Evolutionary conservation across 1,140 invertebrate species (phyloP).

Genomic region (Diorhabda sublineata): DNA sequence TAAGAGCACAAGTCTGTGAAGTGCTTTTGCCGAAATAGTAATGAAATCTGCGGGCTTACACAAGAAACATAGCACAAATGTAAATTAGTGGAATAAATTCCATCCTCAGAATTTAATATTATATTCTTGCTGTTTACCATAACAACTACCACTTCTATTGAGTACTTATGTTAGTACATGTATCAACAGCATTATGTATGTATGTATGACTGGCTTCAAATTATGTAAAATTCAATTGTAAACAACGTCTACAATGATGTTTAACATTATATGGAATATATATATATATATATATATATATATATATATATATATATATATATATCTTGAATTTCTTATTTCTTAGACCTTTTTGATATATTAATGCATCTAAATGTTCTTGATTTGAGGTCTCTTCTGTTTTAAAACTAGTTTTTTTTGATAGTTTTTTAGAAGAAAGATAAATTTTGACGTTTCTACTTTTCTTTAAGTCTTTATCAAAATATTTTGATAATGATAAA

Average conservation of each 20-base stretch:
- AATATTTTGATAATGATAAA: no score
- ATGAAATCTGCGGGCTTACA: slow-evolving; percentile 33
- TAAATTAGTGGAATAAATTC: slow-evolving; percentile 35
- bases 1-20: slow-evolving; percentile 5
- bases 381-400: background rate
- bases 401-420: no score
- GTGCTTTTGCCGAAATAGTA: slow-evolving; percentile 30
- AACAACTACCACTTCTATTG: slow-evolving; percentile 23
- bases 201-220: slow-evolving; percentile 9
- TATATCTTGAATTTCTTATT: background rate
- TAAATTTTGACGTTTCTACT: no score
- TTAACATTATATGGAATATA: slow-evolving; percentile 2
- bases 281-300: slow-evolving; percentile 3
- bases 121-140: slow-evolving; percentile 25
- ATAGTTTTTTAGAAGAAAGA: no score
- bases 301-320: slow-evolving; percentile 1
- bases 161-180: slow-evolving; percentile 17
- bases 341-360: no score
- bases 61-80: slow-evolving; percentile 31
- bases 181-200: slow-evolving; percentile 24
- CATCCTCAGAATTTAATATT: slow-evolving; percentile 30
- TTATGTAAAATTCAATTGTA: slow-evolving; percentile 3
- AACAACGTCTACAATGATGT: slow-evolving; percentile 6
- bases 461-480: no score
- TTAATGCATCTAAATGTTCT: no score